These are phyloP conservation scores for Salvator merianae DNA, from an alignment of 2,113 vertebrate species.

Conservation along the genomic window DNA sequence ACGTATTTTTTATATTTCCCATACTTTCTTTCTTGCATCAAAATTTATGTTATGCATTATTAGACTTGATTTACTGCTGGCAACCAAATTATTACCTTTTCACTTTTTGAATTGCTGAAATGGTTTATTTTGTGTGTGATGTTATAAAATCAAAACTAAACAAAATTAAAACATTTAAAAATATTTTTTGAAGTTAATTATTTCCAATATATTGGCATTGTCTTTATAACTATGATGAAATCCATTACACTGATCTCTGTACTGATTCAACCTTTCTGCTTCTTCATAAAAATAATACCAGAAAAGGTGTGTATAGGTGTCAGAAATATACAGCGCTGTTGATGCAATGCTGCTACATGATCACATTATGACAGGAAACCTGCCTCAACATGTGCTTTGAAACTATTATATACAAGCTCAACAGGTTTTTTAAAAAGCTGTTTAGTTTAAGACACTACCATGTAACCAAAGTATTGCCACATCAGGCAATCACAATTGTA, in stretches of 20 bases:
- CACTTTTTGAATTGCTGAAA: too few species aligned
- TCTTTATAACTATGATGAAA: neutral
- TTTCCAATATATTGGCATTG: neutral
- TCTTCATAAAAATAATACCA: neutral
- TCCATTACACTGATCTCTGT: neutral
- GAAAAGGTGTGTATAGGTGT: neutral
- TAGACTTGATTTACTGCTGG: too few species aligned
- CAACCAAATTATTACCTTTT: too few species aligned
- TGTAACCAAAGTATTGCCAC: neutral
- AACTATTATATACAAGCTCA: constrained; percentile 48
- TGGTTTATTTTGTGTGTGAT: too few species aligned
- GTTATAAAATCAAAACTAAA: too few species aligned
- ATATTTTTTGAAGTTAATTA: neutral
- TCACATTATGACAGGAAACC: constrained; percentile 23
- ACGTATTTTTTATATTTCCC: too few species aligned
- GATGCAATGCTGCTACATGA: constrained; percentile 17
- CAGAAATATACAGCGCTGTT: neutral
- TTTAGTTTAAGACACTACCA: constrained; percentile 22
- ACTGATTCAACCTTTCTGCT: neutral
- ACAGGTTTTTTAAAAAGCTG: constrained; percentile 52
- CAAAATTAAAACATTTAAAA: too few species aligned
- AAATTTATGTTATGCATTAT: too few species aligned
- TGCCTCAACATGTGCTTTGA: constrained; percentile 12
- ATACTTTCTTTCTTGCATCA: too few species aligned
- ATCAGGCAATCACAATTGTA: neutral